These are phyloP conservation scores for Heliconius erato DNA, from an alignment of 2,888 invertebrate genomes.

Conservation along the genomic window DNA sequence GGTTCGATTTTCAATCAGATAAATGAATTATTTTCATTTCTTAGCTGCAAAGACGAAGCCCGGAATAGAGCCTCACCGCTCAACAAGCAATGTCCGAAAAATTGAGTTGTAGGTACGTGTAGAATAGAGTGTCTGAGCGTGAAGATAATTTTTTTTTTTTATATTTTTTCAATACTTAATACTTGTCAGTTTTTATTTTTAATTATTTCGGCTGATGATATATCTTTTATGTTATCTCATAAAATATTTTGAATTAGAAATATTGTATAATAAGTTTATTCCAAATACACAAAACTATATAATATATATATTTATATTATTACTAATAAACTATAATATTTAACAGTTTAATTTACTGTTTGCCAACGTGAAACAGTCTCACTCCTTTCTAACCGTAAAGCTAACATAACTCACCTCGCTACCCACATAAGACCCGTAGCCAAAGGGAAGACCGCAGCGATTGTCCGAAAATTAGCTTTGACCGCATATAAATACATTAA, in stretches of 20 bases:
- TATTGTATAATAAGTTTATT: neutral
- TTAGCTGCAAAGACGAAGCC: too few species aligned
- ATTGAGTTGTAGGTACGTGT: neutral
- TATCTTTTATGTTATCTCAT: too few species aligned
- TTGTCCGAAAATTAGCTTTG: slow-evolving; percentile 83
- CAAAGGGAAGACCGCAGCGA: slow-evolving; percentile 68
- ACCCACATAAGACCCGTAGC: slow-evolving; percentile 57
- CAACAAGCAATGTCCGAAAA: neutral
- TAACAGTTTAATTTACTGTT: slow-evolving; percentile 31
- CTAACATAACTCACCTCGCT: slow-evolving; percentile 56
- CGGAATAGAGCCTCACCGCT: too few species aligned
- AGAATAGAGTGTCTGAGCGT: neutral
- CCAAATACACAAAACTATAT: neutral
- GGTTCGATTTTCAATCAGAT: neutral
- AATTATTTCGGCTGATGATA: too few species aligned
- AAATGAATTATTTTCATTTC: neutral
- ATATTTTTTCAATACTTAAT: too few species aligned
- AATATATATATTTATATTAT: too few species aligned
- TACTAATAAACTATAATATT: neutral
- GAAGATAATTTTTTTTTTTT: too few species aligned
- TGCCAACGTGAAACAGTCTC: slow-evolving; percentile 42
- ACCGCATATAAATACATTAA: slow-evolving; percentile 85
- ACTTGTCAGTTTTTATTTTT: neutral
- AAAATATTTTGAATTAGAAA: neutral
- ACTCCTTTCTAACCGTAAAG: slow-evolving; percentile 53